Conservation (phyloP, 2,797 vertebrate species). For the Poecilia wingei region DNA sequence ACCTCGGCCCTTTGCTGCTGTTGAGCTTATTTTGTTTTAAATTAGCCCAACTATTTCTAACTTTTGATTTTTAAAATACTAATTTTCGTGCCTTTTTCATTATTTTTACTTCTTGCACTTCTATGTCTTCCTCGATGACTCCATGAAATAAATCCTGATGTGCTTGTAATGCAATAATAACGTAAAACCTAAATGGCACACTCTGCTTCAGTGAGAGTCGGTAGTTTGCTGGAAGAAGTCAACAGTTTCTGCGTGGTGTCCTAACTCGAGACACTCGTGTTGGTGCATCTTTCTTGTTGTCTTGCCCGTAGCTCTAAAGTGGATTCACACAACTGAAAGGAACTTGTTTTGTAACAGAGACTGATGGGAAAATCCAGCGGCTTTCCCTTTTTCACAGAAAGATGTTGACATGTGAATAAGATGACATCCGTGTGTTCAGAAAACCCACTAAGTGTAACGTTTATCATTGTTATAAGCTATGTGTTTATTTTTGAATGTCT, state of each 20-base stretch:
- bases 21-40: neutral
- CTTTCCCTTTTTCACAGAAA: constrained; percentile 51
- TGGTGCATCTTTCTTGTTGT: neutral
- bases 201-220: neutral
- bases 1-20: neutral
- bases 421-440: constrained; percentile 62
- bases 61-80: neutral
- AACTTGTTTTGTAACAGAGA: constrained; percentile 35
- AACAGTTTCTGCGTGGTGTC: neutral
- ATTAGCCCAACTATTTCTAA: neutral
- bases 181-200: neutral
- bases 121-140: neutral
- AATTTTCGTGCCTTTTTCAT: neutral
- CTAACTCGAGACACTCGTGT: neutral
- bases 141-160: neutral
- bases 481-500: constrained; percentile 74
- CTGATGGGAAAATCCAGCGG: constrained; percentile 29
- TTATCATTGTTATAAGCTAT: constrained; percentile 81
- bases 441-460: constrained; percentile 65
- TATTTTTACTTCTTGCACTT: neutral
- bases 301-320: neutral
- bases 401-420: constrained; percentile 73
- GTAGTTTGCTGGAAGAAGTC: neutral
- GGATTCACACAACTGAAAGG: constrained; percentile 2
- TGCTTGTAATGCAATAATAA: neutral